These are phyloP conservation scores for Asarcornis scutulata DNA, from an alignment of 2,113 vertebrate genomes.

Conservation along the genomic window DNA sequence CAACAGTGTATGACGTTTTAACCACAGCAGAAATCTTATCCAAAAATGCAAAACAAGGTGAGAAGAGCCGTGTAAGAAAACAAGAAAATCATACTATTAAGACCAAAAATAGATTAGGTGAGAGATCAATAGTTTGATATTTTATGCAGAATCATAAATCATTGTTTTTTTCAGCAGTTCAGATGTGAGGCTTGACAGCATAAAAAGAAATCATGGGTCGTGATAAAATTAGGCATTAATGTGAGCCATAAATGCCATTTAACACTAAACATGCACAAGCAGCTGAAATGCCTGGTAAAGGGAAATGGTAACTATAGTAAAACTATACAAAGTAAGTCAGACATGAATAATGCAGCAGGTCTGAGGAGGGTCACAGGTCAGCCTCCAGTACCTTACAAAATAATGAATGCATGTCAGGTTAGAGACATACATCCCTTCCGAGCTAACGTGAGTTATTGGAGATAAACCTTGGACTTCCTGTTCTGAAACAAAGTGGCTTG, in stretches of 20 bases:
- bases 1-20: slow-evolving; percentile 67
- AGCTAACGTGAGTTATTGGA: slow-evolving; percentile 75
- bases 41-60: slow-evolving; percentile 58
- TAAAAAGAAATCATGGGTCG: slow-evolving; percentile 21
- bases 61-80: slow-evolving; percentile 32
- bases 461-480: slow-evolving; percentile 78
- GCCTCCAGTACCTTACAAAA: slow-evolving; percentile 70
- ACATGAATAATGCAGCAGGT: slow-evolving; percentile 80
- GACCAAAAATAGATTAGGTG: neutral
- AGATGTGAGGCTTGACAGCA: slow-evolving; percentile 26
- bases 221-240: slow-evolving; percentile 65
- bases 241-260: slow-evolving; percentile 64
- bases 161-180: slow-evolving; percentile 9
- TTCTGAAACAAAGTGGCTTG: slow-evolving; percentile 64
- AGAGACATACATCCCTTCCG: slow-evolving; percentile 72
- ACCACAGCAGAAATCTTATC: slow-evolving; percentile 70
- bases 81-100: neutral
- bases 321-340: slow-evolving; percentile 77
- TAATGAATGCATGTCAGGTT: slow-evolving; percentile 81
- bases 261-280: slow-evolving; percentile 57
- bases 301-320: slow-evolving; percentile 69
- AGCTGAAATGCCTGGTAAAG: slow-evolving; percentile 56
- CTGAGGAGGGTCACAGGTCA: slow-evolving; percentile 78
- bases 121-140: slow-evolving; percentile 61
- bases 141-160: slow-evolving; percentile 54